Conservation (phyloP, 2,797 vertebrate genomes). For the Cyclura pinguis region DNA sequence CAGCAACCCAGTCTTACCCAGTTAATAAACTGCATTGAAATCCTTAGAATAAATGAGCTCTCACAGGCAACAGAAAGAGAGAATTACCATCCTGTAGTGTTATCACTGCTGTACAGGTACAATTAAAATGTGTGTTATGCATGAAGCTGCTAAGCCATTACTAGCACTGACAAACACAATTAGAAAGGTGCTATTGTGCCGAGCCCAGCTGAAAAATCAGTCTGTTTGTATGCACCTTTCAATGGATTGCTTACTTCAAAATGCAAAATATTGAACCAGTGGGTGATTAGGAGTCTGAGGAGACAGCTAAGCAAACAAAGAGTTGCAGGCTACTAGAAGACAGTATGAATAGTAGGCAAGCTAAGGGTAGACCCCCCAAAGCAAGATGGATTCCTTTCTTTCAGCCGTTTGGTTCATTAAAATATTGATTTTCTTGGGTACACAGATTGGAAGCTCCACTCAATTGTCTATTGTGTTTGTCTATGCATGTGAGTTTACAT, state of each 20-base stretch:
- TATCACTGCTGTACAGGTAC: constrained; percentile 76
- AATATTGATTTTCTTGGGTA: constrained; percentile 56
- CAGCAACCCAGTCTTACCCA: constrained; percentile 74
- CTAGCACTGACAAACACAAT: constrained; percentile 70
- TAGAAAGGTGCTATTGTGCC: constrained; percentile 73
- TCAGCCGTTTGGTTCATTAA: constrained; percentile 70
- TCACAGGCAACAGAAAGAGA: constrained; percentile 66
- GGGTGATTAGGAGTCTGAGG: constrained; percentile 52
- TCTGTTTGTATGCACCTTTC: constrained; percentile 60
- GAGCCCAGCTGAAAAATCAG: constrained; percentile 68
- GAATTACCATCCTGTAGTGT: constrained; percentile 70
- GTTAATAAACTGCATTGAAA: constrained; percentile 78
- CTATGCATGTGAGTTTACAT: constrained; percentile 56
- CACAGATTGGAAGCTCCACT: constrained; percentile 54
- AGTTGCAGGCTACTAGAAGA: constrained; percentile 13
- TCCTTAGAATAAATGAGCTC: constrained; percentile 68
- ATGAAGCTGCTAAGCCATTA: constrained; percentile 65
- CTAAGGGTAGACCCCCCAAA: constrained; percentile 36
- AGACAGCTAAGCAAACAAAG: constrained; percentile 64
- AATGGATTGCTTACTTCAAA: constrained; percentile 55
- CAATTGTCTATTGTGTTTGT: constrained; percentile 52
- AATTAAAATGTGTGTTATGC: constrained; percentile 73
- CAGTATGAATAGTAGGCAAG: constrained; percentile 43
- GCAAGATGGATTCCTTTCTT: constrained; percentile 64
- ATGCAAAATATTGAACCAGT: constrained; percentile 64